Evolutionary conservation across 2,797 vertebrate species (phyloP).

Genomic region (Zalophus californianus): DNA sequence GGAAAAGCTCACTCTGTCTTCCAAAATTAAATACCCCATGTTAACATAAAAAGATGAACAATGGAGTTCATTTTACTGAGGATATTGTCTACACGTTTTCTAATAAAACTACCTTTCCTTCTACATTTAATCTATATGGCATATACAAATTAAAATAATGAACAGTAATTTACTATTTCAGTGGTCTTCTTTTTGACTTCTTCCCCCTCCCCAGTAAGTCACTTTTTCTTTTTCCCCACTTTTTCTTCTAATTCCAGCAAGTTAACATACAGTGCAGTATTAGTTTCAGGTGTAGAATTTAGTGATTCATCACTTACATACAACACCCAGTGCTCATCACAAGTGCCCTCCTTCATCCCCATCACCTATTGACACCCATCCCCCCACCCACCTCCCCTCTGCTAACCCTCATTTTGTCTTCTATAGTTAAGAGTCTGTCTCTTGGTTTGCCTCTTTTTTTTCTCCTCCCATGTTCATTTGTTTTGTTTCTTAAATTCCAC

Average conservation of each 20-base stretch:
- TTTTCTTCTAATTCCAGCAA: background rate
- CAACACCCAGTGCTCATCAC: background rate
- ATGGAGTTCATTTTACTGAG: background rate
- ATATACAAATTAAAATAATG: background rate
- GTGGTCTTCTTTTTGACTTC: background rate
- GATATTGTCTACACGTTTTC: background rate
- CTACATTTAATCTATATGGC: background rate
- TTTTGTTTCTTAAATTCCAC: background rate
- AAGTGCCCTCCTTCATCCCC: background rate
- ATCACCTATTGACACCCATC: background rate
- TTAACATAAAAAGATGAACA: background rate
- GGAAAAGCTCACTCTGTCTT: background rate
- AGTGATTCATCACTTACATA: background rate
- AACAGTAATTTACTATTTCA: background rate
- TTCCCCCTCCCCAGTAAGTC: background rate
- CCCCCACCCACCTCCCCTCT: background rate
- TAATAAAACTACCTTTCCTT: background rate
- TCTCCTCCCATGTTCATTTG: background rate
- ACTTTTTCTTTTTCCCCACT: background rate
- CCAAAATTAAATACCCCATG: background rate
- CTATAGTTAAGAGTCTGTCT: background rate
- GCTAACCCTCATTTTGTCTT: background rate
- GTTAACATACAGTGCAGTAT: background rate
- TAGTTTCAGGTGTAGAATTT: background rate
- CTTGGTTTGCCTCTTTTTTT: background rate